phyloP scores from a whole-genome alignment of 2,888 invertebrate species.

The Hypsopygia costalis region DNA sequence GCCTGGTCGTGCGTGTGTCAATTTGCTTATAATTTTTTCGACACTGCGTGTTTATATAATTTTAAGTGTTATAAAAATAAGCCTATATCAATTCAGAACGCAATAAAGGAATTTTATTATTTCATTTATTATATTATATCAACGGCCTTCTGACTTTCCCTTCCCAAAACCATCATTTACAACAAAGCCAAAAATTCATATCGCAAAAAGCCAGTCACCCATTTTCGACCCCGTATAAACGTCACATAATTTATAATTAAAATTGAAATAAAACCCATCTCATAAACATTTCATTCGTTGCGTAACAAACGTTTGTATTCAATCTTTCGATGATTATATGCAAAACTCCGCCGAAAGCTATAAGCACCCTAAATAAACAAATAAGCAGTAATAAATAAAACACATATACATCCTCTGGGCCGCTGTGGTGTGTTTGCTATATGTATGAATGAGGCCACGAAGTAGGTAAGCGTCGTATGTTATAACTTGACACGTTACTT shows the following conservation, averaged over 20 bases:
- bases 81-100: too few relatives aligned
- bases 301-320: background rate
- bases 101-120: too few relatives aligned
- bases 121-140: too few relatives aligned
- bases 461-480: too few relatives aligned
- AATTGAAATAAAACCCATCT: background rate
- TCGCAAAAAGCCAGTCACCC: background rate
- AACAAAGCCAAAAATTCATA: background rate
- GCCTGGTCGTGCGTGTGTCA: too few relatives aligned
- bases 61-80: too few relatives aligned
- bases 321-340: background rate
- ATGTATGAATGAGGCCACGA: constrained; percentile 17
- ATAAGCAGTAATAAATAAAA: constrained; percentile 28
- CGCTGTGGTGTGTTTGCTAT: constrained; percentile 20
- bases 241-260: constrained; percentile 1
- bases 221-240: background rate
- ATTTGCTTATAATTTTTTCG: too few relatives aligned
- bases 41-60: too few relatives aligned
- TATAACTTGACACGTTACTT: too few relatives aligned
- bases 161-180: too few relatives aligned
- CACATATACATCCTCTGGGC: constrained; percentile 24
- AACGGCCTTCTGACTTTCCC: too few relatives aligned
- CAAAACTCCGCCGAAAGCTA: constrained; percentile 14
- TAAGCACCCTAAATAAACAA: constrained; percentile 18
- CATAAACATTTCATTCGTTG: background rate